These are phyloP conservation scores for Psammodynastes pulverulentus DNA, from an alignment of 2,113 vertebrate species.

Conservation along the genomic window DNA sequence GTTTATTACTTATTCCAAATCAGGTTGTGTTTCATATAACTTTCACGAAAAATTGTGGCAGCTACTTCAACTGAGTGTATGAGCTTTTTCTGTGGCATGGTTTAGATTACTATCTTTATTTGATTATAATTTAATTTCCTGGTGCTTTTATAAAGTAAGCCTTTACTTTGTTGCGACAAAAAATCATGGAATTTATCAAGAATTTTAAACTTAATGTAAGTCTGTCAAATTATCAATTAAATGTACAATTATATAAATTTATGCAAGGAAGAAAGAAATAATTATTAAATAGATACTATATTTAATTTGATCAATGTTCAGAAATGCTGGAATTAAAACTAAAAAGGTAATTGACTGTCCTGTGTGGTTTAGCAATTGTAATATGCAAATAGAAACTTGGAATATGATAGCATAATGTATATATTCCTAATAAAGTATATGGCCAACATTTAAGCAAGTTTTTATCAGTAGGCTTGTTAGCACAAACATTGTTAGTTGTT, in stretches of 20 bases:
- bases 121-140: not conserved
- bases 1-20: not conserved
- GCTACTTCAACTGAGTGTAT: not conserved
- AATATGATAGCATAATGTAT: not conserved
- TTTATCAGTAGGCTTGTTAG: not conserved
- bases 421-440: not conserved
- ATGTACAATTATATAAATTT: no score
- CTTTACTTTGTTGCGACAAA: not conserved
- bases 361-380: not conserved
- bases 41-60: not conserved
- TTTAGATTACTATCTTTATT: not conserved
- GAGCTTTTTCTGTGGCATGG: not conserved
- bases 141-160: not conserved
- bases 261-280: not conserved
- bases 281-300: not conserved
- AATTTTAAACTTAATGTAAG: not conserved
- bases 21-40: not conserved
- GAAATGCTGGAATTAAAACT: not conserved
- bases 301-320: not conserved
- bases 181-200: not conserved
- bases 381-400: not conserved
- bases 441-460: not conserved
- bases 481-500: not conserved
- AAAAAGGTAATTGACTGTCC: constrained; percentile 4
- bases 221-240: not conserved